Conservation (phyloP, 2,797 vertebrate genomes). For the Chrysocyon brachyurus region DNA sequence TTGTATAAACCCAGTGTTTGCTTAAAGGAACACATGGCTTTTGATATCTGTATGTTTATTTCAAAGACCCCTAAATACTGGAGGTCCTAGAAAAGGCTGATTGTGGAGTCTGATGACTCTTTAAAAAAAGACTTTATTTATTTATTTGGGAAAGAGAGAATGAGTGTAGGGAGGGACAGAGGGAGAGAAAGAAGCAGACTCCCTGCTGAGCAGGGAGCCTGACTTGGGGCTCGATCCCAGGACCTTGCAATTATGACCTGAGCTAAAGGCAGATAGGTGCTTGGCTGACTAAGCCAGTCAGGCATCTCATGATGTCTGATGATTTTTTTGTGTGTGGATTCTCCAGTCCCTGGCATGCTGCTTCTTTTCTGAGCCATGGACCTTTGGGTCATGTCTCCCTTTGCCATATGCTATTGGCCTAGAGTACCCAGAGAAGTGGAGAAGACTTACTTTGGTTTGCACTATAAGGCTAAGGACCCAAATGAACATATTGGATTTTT, state of each 20-base stretch:
- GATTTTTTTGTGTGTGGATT: neutral
- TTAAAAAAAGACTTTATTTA: neutral
- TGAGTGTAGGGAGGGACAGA: too few species aligned
- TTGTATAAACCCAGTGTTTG: neutral
- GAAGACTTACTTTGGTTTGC: neutral
- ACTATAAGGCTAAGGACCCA: neutral
- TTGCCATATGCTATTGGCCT: neutral
- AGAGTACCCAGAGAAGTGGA: neutral
- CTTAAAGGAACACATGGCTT: neutral
- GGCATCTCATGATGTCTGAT: neutral
- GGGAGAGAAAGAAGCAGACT: too few species aligned
- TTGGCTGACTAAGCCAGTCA: too few species aligned
- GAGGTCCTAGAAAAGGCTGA: neutral
- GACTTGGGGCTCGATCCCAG: too few species aligned
- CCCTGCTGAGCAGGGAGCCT: too few species aligned
- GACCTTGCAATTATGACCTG: too few species aligned
- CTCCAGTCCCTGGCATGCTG: neutral
- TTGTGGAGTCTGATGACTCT: neutral
- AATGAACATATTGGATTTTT: neutral
- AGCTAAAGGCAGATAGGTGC: too few species aligned
- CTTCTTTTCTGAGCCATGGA: neutral
- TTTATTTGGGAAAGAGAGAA: too few species aligned
- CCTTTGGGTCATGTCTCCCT: neutral
- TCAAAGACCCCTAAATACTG: conserved; percentile 19
- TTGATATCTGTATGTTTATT: neutral